These are phyloP conservation scores for Chrysina gloriosa DNA, from an alignment of 2,888 invertebrate genomes.

Conservation along the genomic window DNA sequence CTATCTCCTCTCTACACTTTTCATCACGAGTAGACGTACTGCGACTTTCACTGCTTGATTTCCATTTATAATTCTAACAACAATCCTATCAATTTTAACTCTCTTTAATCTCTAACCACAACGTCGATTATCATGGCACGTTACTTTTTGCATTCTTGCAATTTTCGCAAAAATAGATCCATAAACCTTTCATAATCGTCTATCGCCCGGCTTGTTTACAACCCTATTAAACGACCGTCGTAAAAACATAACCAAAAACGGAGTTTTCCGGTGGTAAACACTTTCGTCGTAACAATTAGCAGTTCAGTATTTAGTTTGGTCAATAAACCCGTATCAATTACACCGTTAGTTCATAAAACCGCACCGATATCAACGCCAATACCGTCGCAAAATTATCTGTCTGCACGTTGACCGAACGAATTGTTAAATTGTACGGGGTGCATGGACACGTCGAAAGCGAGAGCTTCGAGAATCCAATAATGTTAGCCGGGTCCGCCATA, in stretches of 20 bases:
- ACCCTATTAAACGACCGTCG: background rate
- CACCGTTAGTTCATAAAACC: conserved; percentile 48
- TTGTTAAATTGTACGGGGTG: conserved; percentile 26
- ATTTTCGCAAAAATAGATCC: conserved; percentile 2
- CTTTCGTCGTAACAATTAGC: conserved; percentile 21
- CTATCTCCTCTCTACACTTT: too few relatives aligned
- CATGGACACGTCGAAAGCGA: background rate
- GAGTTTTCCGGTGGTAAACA: conserved; percentile 13
- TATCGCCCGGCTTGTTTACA: background rate
- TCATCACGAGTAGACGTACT: too few relatives aligned
- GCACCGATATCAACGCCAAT: conserved; percentile 42
- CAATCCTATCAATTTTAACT: too few relatives aligned
- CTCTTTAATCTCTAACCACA: too few relatives aligned
- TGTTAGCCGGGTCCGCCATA: background rate
- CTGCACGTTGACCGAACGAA: conserved; percentile 37
- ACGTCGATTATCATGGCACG: background rate
- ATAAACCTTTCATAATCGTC: background rate
- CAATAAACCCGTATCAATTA: conserved; percentile 54
- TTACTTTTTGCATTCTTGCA: background rate
- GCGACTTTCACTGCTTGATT: background rate
- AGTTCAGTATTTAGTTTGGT: conserved; percentile 17
- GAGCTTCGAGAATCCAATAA: background rate
- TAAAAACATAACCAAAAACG: conserved; percentile 21
- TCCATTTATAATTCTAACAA: too few relatives aligned
- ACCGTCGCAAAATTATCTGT: conserved; percentile 34